Conservation (phyloP, 2,888 invertebrate genomes). For the Xestia c-nigrum region DNA sequence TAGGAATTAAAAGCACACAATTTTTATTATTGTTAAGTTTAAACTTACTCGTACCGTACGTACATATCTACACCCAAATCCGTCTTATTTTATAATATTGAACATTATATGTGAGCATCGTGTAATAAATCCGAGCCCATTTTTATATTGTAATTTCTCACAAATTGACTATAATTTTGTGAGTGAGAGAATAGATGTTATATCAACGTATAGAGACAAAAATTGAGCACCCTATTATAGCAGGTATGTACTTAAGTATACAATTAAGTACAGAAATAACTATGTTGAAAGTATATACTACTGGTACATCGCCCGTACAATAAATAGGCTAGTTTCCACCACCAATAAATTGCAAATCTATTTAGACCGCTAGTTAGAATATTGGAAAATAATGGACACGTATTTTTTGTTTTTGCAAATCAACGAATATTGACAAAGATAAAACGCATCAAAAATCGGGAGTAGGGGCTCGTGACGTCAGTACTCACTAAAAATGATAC, state of each 20-base stretch:
- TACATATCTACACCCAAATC: conserved; percentile 25
- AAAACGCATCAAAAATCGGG: too few relatives aligned
- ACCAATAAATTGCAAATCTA: too few relatives aligned
- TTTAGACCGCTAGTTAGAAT: too few relatives aligned
- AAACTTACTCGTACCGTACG: conserved; percentile 12
- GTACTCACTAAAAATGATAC: too few relatives aligned
- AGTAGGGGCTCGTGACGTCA: too few relatives aligned
- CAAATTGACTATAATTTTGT: background rate
- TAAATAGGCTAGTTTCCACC: too few relatives aligned
- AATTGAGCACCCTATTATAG: conserved; percentile 53
- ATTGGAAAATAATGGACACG: too few relatives aligned
- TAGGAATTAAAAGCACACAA: conserved; percentile 32
- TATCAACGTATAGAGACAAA: conserved; percentile 12
- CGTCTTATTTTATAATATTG: conserved; percentile 10
- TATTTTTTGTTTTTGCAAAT: too few relatives aligned
- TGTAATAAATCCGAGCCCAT: background rate
- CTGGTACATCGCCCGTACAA: background rate
- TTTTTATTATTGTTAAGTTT: conserved; percentile 12
- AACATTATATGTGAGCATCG: conserved; percentile 16
- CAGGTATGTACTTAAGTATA: conserved; percentile 9
- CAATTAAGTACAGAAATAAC: conserved; percentile 50
- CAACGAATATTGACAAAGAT: too few relatives aligned
- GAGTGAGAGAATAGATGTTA: background rate
- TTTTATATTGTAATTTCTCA: background rate
- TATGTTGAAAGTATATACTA: background rate